Conservation (phyloP, 1,140 invertebrate species). For the Chrysopa pallens region DNA sequence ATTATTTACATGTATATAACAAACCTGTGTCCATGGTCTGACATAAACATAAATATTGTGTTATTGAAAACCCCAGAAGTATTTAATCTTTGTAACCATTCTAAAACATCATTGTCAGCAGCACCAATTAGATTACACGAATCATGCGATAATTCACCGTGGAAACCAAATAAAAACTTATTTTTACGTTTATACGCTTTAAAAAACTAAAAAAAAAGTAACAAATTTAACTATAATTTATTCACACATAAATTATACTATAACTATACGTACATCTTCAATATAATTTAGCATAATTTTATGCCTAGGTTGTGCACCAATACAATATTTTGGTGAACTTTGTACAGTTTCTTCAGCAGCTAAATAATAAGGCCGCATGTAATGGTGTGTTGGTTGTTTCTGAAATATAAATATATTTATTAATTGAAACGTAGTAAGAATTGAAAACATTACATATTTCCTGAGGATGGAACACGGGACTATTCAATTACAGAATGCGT, state of each 20-base stretch:
- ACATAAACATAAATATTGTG: conserved; percentile 68
- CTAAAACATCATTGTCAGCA: conserved; percentile 52
- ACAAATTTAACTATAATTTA: too few relatives aligned
- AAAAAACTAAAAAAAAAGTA: conserved; percentile 16
- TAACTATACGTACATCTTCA: conserved; percentile 32
- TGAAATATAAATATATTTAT: too few relatives aligned
- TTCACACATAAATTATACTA: not conserved
- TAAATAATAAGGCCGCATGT: conserved; percentile 65
- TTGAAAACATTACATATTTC: too few relatives aligned
- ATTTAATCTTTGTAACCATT: conserved; percentile 41
- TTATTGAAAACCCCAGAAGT: conserved; percentile 47
- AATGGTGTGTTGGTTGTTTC: conserved; percentile 74
- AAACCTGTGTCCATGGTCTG: conserved; percentile 73
- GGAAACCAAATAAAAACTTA: conserved; percentile 74
- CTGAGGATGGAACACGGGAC: too few relatives aligned
- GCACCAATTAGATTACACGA: conserved; percentile 58
- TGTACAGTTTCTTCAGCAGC: conserved; percentile 30
- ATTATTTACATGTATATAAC: not conserved
- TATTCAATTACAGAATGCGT: too few relatives aligned
- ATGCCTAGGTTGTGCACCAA: conserved; percentile 61
- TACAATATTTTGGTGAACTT: conserved; percentile 44
- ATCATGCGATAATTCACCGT: conserved; percentile 78
- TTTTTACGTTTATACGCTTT: conserved; percentile 44
- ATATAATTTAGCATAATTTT: conserved; percentile 42
- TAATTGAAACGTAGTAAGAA: too few relatives aligned